phyloP scores from a whole-genome alignment of 2,113 vertebrate species.

The Zosterops japonicus region DNA sequence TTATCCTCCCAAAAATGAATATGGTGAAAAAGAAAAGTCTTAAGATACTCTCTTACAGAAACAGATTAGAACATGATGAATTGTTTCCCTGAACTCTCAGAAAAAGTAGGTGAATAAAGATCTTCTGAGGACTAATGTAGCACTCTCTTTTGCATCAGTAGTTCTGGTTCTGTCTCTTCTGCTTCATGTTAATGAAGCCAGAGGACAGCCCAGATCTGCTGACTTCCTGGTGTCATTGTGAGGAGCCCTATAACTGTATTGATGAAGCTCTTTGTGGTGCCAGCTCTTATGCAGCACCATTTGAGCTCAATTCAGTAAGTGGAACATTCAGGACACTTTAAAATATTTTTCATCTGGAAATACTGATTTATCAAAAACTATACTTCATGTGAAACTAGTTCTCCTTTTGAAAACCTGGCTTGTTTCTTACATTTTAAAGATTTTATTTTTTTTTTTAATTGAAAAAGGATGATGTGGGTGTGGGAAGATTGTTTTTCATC shows the following conservation, averaged over 20 bases:
- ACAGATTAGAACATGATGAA: neutral
- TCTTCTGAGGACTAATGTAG: neutral
- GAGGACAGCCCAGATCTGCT: neutral
- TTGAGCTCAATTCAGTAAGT: neutral
- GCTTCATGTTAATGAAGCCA: neutral
- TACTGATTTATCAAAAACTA: neutral
- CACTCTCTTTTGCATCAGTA: neutral
- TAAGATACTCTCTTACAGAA: neutral
- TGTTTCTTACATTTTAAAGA: neutral
- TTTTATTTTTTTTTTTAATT: neutral
- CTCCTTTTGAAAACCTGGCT: neutral
- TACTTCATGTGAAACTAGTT: neutral
- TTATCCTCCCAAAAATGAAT: neutral
- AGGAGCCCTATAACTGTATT: neutral
- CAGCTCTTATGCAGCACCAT: neutral
- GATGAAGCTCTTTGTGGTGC: neutral
- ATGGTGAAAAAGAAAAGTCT: neutral
- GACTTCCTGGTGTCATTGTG: neutral
- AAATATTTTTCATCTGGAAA: neutral
- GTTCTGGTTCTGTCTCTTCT: neutral
- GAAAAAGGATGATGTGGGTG: neutral
- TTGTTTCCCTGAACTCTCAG: neutral
- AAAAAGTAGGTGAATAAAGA: neutral
- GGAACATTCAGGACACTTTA: neutral
- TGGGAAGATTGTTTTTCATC: neutral